Evolutionary conservation across 2,888 invertebrate species (phyloP).

Genomic region (Arge pagana): DNA sequence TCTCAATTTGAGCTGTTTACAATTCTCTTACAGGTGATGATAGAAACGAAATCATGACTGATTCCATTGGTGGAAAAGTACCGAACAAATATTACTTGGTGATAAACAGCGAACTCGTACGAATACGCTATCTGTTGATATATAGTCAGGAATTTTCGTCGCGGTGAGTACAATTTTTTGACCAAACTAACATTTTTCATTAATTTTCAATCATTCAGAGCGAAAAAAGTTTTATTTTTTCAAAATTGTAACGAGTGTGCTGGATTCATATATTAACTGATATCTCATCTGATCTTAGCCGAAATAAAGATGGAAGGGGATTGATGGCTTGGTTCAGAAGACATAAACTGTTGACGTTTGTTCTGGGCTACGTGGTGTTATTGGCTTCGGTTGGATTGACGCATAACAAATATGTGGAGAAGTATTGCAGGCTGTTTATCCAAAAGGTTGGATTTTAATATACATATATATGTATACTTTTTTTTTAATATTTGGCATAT

Average conservation of each 20-base stretch:
- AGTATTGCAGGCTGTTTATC: conserved; percentile 64
- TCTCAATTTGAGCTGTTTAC: not conserved
- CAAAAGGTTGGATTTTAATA: conserved; percentile 51
- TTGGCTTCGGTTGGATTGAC: conserved; percentile 68
- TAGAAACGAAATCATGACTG: conserved; percentile 40
- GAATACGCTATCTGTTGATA: conserved; percentile 76
- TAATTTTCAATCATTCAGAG: conserved; percentile 5
- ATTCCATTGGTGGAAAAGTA: conserved; percentile 58
- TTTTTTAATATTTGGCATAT: not conserved
- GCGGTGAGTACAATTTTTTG: conserved; percentile 43
- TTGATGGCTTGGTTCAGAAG: conserved; percentile 63
- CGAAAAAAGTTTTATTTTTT: not conserved
- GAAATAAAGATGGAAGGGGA: conserved; percentile 40
- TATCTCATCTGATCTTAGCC: conserved; percentile 35
- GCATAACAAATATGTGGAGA: conserved; percentile 67
- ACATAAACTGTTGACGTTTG: conserved; percentile 67
- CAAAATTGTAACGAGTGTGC: conserved; percentile 37
- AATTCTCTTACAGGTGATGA: conserved; percentile 36
- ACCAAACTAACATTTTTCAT: conserved; percentile 4
- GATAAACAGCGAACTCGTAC: conserved; percentile 75
- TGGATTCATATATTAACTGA: conserved; percentile 36
- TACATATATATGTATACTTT: conserved; percentile 3
- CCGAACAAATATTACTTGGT: conserved; percentile 76
- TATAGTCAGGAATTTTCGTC: conserved; percentile 59
- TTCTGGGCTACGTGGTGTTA: conserved; percentile 68